Conservation (phyloP, 2,888 invertebrate species). For the Zygogramma bicolorata region DNA sequence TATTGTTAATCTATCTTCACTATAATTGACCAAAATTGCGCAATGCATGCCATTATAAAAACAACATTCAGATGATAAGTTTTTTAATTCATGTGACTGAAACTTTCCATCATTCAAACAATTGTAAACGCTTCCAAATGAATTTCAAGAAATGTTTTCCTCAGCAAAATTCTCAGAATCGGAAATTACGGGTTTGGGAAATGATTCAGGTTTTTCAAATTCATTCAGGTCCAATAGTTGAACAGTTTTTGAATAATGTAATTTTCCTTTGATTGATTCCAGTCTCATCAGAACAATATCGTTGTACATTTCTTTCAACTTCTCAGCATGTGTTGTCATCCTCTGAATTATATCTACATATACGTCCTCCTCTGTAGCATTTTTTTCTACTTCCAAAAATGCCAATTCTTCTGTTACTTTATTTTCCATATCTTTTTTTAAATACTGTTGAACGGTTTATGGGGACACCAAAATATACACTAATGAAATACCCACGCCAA, state of each 20-base stretch:
- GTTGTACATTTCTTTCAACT: slow-evolving; percentile 13
- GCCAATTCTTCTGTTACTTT: background rate
- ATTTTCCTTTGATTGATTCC: background rate
- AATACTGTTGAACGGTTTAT: background rate
- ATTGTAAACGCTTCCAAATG: background rate
- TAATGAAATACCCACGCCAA: too few species aligned
- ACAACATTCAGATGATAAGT: too few species aligned
- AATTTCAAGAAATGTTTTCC: background rate
- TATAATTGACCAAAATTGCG: too few species aligned
- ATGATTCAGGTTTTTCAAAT: background rate
- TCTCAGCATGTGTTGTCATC: background rate
- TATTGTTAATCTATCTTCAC: background rate
- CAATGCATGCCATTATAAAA: too few species aligned
- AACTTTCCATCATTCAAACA: too few species aligned
- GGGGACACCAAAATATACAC: background rate
- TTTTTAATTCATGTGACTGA: background rate
- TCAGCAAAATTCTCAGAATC: background rate
- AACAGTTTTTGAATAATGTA: slow-evolving; percentile 3
- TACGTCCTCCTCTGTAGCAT: background rate
- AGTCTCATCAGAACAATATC: slow-evolving; percentile 17
- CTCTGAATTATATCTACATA: slow-evolving; percentile 12
- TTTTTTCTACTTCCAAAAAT: slow-evolving; percentile 7
- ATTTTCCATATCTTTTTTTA: background rate
- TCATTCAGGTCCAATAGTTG: background rate
- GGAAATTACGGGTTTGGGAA: background rate